phyloP scores from a whole-genome alignment of 2,113 vertebrate genomes.

The Anarhynchus alexandrinus region DNA sequence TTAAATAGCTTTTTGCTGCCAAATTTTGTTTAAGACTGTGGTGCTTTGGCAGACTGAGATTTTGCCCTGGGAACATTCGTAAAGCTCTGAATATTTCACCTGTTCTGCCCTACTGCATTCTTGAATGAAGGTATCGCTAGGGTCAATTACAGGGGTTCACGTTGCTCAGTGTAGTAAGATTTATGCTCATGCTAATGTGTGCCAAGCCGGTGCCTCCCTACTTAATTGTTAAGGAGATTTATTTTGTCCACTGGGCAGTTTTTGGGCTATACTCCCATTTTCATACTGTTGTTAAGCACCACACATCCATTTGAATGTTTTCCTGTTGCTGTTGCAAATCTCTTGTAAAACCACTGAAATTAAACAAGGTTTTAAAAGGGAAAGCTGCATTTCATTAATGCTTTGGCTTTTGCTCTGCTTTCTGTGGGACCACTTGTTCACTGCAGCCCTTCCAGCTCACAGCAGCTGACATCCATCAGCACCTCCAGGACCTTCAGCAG shows the following conservation, averaged over 20 bases:
- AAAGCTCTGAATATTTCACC: neutral
- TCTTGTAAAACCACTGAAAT: neutral
- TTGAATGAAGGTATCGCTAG: neutral
- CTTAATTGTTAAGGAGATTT: neutral
- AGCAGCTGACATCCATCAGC: neutral
- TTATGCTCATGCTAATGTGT: neutral
- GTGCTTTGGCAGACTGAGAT: neutral
- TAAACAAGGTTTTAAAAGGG: neutral
- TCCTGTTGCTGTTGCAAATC: neutral
- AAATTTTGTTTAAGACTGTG: neutral
- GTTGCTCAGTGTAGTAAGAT: neutral
- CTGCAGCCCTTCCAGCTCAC: neutral
- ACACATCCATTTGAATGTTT: neutral
- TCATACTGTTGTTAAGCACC: neutral
- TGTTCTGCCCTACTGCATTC: neutral
- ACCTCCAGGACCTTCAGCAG: neutral
- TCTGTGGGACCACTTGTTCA: neutral
- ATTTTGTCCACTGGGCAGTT: neutral
- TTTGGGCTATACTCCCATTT: neutral
- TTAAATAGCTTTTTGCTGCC: neutral
- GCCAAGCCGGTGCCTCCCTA: neutral
- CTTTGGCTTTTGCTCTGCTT: neutral
- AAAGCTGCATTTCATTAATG: neutral
- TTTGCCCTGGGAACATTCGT: neutral
- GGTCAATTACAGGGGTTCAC: neutral